phyloP scores from a whole-genome alignment of 2,113 vertebrate species.

The Motacilla alba region DNA sequence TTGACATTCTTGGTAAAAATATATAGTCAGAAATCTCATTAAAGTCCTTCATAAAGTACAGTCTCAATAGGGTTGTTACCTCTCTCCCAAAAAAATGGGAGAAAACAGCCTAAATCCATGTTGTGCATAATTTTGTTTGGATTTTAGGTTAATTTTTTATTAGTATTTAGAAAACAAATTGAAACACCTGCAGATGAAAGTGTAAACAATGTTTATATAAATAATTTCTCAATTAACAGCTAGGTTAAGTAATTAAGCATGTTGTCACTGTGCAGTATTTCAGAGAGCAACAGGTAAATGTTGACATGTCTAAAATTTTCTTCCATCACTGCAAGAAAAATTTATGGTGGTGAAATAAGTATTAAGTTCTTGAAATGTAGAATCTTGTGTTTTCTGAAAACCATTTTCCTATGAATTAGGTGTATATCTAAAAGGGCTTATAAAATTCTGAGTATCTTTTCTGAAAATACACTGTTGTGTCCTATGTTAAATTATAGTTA shows the following conservation, averaged over 20 bases:
- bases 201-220: background rate
- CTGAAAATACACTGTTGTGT: slow-evolving; percentile 19
- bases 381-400: slow-evolving; percentile 33
- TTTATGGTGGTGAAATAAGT: slow-evolving; percentile 34
- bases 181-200: background rate
- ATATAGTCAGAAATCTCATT: slow-evolving; percentile 69
- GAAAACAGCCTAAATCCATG: background rate
- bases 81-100: background rate
- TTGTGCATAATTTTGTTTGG: background rate
- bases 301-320: background rate
- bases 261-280: slow-evolving; percentile 24
- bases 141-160: background rate
- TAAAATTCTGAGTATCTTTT: slow-evolving; percentile 45
- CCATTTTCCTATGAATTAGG: slow-evolving; percentile 10
- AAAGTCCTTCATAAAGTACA: slow-evolving; percentile 74
- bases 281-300: slow-evolving; percentile 67
- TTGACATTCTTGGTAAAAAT: slow-evolving; percentile 69
- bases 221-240: background rate
- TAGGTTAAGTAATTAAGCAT: background rate
- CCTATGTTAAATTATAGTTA: slow-evolving; percentile 18
- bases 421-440: background rate
- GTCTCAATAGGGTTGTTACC: slow-evolving; percentile 70
- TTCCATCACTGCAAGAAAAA: background rate
- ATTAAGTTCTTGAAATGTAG: slow-evolving; percentile 32
- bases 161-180: background rate